Conservation (phyloP, 2,113 vertebrate genomes). For the Atractosteus spatula region DNA sequence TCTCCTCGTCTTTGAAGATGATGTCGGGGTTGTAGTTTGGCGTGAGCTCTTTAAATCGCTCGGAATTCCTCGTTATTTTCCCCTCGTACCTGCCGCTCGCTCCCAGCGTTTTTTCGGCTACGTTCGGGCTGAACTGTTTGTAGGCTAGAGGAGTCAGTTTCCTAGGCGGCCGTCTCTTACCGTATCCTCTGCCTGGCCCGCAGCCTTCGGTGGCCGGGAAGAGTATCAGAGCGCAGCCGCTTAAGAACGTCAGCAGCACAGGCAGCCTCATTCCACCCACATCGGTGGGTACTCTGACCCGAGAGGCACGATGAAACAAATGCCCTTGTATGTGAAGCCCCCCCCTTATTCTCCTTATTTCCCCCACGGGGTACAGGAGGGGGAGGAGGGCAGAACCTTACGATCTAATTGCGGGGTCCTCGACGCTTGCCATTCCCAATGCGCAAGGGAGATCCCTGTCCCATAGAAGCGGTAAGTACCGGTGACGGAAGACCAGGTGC, state of each 20-base stretch:
- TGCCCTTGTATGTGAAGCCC: constrained; percentile 32
- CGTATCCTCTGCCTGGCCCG: constrained; percentile 93
- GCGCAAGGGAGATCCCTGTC: constrained; percentile 52
- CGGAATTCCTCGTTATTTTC: constrained; percentile 88
- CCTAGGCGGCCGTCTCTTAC: constrained; percentile 85
- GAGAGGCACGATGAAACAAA: constrained; percentile 36
- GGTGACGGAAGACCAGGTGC: constrained; percentile 41
- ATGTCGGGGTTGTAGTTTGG: constrained; percentile 98
- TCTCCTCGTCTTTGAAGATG: constrained; percentile 98
- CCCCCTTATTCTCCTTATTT: constrained; percentile 26
- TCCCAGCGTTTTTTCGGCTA: constrained; percentile 94
- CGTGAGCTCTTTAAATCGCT: constrained; percentile 92
- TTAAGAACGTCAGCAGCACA: constrained; percentile 67
- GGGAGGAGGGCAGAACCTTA: constrained; percentile 51
- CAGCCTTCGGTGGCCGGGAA: constrained; percentile 83
- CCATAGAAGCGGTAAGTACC: neutral
- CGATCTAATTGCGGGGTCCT: constrained; percentile 56
- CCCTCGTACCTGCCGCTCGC: constrained; percentile 93
- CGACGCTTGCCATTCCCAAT: constrained; percentile 64
- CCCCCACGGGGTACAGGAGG: constrained; percentile 59
- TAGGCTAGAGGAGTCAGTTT: constrained; percentile 90
- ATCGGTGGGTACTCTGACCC: constrained; percentile 35
- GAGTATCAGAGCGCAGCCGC: constrained; percentile 77
- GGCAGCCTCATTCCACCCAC: constrained; percentile 81
- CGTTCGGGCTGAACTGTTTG: constrained; percentile 90